phyloP scores from a whole-genome alignment of 2,797 vertebrate species.

The Pristis pectinata region DNA sequence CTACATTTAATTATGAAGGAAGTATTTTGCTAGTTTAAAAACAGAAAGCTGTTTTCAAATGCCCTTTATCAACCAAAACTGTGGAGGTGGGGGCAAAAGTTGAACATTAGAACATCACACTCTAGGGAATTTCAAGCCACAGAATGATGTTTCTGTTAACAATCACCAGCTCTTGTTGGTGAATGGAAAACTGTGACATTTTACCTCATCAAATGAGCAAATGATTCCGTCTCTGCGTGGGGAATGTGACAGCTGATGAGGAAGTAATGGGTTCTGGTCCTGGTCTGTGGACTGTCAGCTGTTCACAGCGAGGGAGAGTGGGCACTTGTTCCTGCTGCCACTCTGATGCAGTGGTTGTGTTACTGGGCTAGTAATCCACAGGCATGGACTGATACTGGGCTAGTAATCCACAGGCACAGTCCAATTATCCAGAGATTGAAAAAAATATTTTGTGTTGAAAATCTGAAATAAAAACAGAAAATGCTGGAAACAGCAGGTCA shows the following conservation, averaged over 20 bases:
- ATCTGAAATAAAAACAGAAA: too few relatives aligned
- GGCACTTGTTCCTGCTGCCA: neutral
- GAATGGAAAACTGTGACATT: neutral
- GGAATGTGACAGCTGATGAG: neutral
- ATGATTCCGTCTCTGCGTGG: neutral
- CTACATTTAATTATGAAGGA: neutral
- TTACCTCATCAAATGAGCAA: neutral
- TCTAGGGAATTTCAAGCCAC: neutral
- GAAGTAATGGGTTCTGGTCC: neutral
- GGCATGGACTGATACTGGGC: too few relatives aligned
- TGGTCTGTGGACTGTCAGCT: neutral
- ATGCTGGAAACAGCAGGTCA: too few relatives aligned
- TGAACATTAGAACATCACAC: neutral
- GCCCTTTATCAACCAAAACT: neutral
- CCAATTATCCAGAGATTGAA: too few relatives aligned
- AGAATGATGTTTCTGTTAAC: neutral
- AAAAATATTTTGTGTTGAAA: too few relatives aligned
- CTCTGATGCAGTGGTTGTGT: neutral
- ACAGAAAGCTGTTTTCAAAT: neutral
- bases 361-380: neutral
- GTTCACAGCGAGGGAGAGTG: neutral
- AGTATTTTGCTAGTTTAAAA: neutral
- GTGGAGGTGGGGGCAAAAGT: too few relatives aligned
- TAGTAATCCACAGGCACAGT: too few relatives aligned
- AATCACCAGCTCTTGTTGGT: neutral